Evolutionary conservation across 2,888 invertebrate genomes (phyloP).

Genomic region (Eristalis arbustorum): DNA sequence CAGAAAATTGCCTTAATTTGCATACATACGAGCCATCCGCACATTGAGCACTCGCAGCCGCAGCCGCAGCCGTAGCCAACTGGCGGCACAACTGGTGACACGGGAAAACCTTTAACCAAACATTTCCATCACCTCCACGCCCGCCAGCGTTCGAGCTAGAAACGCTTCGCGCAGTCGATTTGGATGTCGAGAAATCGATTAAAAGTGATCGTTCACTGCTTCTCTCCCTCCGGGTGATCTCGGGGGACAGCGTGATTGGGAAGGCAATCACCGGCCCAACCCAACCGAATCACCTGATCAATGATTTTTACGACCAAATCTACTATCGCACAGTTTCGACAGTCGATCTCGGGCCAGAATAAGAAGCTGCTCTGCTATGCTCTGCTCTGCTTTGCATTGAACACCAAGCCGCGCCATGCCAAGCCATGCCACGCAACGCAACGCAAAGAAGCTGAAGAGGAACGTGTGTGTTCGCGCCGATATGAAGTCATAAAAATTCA

Average conservation of each 20-base stretch:
- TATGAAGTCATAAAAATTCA: constrained; percentile 69
- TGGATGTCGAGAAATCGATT: constrained; percentile 47
- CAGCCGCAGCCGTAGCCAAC: background rate
- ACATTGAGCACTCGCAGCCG: background rate
- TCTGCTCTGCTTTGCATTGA: background rate
- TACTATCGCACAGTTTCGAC: constrained; percentile 9
- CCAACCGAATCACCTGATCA: constrained; percentile 49
- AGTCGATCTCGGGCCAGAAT: background rate
- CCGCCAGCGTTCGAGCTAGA: constrained; percentile 14
- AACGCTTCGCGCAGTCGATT: background rate
- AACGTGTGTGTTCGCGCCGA: constrained; percentile 45
- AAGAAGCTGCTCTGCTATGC: background rate
- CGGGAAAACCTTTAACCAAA: constrained; percentile 12
- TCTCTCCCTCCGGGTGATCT: background rate
- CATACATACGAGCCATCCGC: constrained; percentile 24
- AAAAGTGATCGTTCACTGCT: constrained; percentile 33
- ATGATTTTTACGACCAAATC: constrained; percentile 55
- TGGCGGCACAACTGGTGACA: background rate
- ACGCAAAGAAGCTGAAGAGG: background rate
- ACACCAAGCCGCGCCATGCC: background rate
- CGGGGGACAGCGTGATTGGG: background rate
- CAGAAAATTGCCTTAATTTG: constrained; percentile 45
- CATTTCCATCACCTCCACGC: background rate
- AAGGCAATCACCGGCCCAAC: constrained; percentile 26
- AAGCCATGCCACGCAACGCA: too few species aligned